phyloP scores from a whole-genome alignment of 2,888 invertebrate species.

The Amphimallon solstitiale region DNA sequence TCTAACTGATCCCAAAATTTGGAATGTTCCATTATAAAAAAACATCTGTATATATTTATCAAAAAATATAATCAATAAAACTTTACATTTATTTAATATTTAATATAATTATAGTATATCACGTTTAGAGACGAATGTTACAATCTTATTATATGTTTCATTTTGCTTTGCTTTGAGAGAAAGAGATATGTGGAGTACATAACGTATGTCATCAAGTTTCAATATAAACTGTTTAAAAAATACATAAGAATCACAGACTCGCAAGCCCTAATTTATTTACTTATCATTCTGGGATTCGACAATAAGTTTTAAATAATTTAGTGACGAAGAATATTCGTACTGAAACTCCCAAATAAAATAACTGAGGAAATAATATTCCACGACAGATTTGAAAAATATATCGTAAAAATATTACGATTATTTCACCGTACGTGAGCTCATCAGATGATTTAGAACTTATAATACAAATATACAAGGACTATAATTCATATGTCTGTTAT shows the following conservation, averaged over 20 bases:
- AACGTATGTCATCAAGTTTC: constrained; percentile 20
- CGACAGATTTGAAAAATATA: no score
- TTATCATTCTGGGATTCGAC: constrained; percentile 40
- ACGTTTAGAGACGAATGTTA: constrained; percentile 3
- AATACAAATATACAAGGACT: no score
- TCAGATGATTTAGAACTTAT: no score
- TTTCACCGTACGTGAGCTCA: no score
- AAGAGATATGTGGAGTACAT: no score
- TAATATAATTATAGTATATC: no score
- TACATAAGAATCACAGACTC: constrained; percentile 55
- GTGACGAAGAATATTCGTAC: constrained; percentile 23
- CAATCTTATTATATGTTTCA: background rate
- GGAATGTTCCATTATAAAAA: constrained; percentile 31
- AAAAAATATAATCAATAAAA: constrained; percentile 33
- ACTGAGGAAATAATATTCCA: no score
- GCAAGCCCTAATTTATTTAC: constrained; percentile 51
- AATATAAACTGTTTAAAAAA: constrained; percentile 16
- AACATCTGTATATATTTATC: constrained; percentile 13
- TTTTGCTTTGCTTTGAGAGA: background rate
- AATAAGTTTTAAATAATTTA: constrained; percentile 21
- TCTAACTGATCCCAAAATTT: constrained; percentile 23
- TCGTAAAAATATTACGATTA: no score
- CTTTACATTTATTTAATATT: constrained; percentile 22
- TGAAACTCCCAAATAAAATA: no score
- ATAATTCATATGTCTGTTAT: no score